These are phyloP conservation scores for Eubasilissa regina DNA, from an alignment of 1,140 invertebrate genomes.

Conservation along the genomic window DNA sequence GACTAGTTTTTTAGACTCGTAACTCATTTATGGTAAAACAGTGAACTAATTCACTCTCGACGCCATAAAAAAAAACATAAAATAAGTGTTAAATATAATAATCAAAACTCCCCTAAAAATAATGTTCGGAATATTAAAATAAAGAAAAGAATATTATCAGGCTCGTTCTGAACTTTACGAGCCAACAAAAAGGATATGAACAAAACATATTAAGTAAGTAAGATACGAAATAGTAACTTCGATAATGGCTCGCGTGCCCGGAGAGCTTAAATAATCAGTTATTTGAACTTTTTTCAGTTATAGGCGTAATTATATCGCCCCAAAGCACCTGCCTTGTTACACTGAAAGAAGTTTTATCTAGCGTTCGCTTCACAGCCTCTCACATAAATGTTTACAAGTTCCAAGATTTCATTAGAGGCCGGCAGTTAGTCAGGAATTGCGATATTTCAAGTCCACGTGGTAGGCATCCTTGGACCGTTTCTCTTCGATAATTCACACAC, in stretches of 20 bases:
- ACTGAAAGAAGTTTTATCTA: conserved; percentile 17
- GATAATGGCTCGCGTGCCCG: neutral
- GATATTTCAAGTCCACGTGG: neutral
- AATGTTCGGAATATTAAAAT: neutral
- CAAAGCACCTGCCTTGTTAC: conserved; percentile 12
- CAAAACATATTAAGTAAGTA: neutral
- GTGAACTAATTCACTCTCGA: no score
- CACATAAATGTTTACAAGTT: conserved; percentile 1
- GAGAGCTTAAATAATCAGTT: conserved; percentile 12
- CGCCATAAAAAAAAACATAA: no score
- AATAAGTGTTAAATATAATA: no score
- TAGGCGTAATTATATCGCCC: neutral
- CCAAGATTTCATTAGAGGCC: conserved; percentile 7
- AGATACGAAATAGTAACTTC: neutral
- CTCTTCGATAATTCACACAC: neutral
- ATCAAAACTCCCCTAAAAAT: neutral
- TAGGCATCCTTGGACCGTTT: neutral
- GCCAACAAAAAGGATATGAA: neutral
- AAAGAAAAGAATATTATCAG: neutral
- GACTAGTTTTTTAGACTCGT: no score
- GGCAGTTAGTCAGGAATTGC: conserved; percentile 6
- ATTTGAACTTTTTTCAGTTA: conserved; percentile 27
- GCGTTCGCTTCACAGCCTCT: neutral
- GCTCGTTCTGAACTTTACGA: neutral
- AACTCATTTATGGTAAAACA: no score